Evolutionary conservation across 2,797 vertebrate genomes (phyloP), one percentile per base, ranked within the genome.

Genomic region (Hirundo rustica): DNA sequence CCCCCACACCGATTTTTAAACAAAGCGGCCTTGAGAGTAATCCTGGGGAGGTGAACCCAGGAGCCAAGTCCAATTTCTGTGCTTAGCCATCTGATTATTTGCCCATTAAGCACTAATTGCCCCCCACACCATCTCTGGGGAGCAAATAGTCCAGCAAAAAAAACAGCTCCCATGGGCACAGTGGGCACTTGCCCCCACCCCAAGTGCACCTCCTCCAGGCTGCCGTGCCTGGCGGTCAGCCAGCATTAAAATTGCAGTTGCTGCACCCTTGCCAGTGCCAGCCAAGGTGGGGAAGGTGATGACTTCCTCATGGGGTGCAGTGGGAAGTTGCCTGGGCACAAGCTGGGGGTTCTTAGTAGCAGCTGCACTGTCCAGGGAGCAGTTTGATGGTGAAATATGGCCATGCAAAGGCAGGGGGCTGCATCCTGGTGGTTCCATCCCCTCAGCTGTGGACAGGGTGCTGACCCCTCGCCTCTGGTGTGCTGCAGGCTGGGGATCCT

Each of bases 181-280:
- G n/a, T 38, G 51, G 20, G 15, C 77, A 73, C 70, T 68, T 73
- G 9, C 20, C 12, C 9, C 14, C 1, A 2, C 6, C 40, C 36
- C 0, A 0, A 60, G 32, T 0, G 0, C 55, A 38, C 16, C 15
- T 16, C 13, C 8, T 53, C 11, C 34, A 30, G 23, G 50, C 51
- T 53, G 50, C 47, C 66, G 36, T 13, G 2, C 64, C 44, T 2
- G 0, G 15, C 0, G 0, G 50, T 57, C 19, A 29, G 34, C 30
- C 48, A 84, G 16, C 20, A 16, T 57, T 50, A 55, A 67, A 73
- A 53, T 9, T 44, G 30, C 66, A n/a, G 34, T 45, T 66, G 53
- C 53, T 4, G 3, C 16, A 20, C 32, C 5, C 2, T 57, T 64
- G 27, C 66, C 23, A 13, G 30, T 12, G 8, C 7, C 65, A n/a